These are phyloP conservation scores for Anadara kagoshimensis DNA, from an alignment of 1,140 invertebrate genomes.

Conservation along the genomic window DNA sequence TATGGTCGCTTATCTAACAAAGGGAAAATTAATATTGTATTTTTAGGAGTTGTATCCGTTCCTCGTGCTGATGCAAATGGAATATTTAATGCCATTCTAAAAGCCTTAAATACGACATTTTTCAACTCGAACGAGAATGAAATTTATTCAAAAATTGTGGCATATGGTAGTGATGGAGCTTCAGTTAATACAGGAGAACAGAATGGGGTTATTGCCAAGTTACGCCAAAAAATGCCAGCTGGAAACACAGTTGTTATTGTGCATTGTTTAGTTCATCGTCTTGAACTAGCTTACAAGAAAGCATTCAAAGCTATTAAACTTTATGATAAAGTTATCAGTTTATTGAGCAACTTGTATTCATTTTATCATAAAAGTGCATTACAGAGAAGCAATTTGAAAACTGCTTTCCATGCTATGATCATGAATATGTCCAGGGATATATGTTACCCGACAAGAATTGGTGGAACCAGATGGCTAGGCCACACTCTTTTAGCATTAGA, in stretches of 20 bases:
- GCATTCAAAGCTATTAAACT: conserved; percentile 17
- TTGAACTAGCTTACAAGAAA: conserved; percentile 18
- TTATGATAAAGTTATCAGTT: conserved; percentile 3
- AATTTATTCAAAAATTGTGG: conserved; percentile 3
- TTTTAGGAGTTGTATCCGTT: conserved; percentile 3
- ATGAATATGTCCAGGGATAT: no score
- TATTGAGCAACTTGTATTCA: conserved; percentile 3
- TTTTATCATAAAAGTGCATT: conserved; percentile 22
- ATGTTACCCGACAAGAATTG: no score
- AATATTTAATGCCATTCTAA: conserved; percentile 11
- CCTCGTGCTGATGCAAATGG: conserved; percentile 1
- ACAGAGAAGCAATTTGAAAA: conserved; percentile 7
- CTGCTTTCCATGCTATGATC: conserved; percentile 4
- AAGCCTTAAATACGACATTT: conserved; percentile 1
- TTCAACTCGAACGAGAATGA: conserved; percentile 3
- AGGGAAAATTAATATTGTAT: neutral
- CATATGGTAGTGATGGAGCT: conserved; percentile 15
- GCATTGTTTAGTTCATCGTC: conserved; percentile 6
- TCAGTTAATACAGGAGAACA: conserved; percentile 6
- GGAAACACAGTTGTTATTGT: conserved; percentile 1
- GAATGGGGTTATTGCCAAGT: conserved; percentile 6
- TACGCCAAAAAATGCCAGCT: neutral
- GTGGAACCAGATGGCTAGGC: conserved; percentile 11
- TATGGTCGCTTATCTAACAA: neutral
- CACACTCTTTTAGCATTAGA: neutral